Conservation (phyloP, 2,888 invertebrate species). For the Drosophila diplacantha region DNA sequence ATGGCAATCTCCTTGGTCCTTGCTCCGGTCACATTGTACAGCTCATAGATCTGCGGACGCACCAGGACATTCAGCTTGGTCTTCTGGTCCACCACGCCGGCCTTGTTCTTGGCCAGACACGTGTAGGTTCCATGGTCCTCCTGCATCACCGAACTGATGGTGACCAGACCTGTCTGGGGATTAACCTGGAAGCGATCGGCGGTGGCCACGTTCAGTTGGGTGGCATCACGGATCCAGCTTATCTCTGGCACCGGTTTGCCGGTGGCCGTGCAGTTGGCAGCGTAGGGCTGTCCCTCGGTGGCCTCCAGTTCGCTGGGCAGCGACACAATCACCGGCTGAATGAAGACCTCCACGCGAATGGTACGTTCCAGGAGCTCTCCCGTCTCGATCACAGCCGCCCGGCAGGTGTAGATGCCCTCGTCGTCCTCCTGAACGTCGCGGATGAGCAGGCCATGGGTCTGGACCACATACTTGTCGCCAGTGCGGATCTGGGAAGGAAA, state of each 20-base stretch:
- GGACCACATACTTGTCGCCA: constrained; percentile 85
- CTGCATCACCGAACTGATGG: constrained; percentile 85
- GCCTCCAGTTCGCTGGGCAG: constrained; percentile 82
- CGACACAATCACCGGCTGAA: constrained; percentile 85
- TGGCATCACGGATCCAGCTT: constrained; percentile 88
- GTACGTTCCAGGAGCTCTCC: constrained; percentile 87
- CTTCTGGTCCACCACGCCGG: constrained; percentile 84
- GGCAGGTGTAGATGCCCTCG: constrained; percentile 91
- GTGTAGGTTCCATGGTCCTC: constrained; percentile 89
- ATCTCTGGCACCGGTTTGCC: constrained; percentile 92
- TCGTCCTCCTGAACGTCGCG: constrained; percentile 88
- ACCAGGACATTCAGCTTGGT: constrained; percentile 86
- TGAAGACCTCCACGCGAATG: constrained; percentile 89
- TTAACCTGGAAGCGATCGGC: constrained; percentile 83
- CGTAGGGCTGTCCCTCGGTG: constrained; percentile 88
- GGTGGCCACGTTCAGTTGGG: constrained; percentile 84
- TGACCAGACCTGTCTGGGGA: constrained; percentile 84
- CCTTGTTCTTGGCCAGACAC: constrained; percentile 88
- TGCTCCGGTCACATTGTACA: constrained; percentile 84
- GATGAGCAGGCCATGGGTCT: constrained; percentile 86
- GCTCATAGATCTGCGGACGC: constrained; percentile 88
- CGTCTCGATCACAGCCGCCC: constrained; percentile 89
- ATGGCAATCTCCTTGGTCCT: constrained; percentile 82
- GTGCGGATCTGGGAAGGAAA: constrained; percentile 80
- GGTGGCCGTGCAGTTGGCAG: constrained; percentile 86